Evolutionary conservation across 2,888 invertebrate species (phyloP).

Genomic region (Meloe dianella): DNA sequence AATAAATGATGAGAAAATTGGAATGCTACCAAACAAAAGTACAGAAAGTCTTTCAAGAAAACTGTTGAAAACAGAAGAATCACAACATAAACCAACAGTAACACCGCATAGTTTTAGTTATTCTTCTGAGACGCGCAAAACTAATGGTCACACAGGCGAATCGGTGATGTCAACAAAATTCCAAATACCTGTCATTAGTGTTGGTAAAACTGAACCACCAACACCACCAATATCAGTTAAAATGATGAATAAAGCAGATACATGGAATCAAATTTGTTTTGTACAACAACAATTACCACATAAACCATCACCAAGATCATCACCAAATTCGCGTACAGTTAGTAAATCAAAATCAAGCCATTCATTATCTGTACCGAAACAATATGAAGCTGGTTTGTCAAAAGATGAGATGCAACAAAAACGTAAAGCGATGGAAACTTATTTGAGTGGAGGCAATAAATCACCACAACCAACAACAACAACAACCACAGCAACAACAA

Average conservation of each 20-base stretch:
- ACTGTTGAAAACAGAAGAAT: neutral
- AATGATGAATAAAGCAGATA: constrained; percentile 74
- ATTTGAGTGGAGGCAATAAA: constrained; percentile 65
- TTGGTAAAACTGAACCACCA: constrained; percentile 38
- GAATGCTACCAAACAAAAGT: neutral
- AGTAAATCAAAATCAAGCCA: constrained; percentile 77
- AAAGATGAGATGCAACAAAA: constrained; percentile 73
- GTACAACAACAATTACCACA: constrained; percentile 44
- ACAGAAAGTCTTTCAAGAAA: neutral
- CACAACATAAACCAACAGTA: neutral
- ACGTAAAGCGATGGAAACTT: constrained; percentile 75
- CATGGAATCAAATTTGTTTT: constrained; percentile 77
- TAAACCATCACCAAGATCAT: constrained; percentile 55
- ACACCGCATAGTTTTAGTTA: constrained; percentile 34
- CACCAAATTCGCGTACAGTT: constrained; percentile 59
- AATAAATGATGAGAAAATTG: constrained; percentile 19
- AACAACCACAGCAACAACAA: neutral
- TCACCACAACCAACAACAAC: constrained; percentile 56
- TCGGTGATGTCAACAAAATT: constrained; percentile 59
- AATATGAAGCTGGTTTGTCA: constrained; percentile 78
- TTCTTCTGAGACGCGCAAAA: too few species aligned
- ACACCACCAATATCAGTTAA: constrained; percentile 47
- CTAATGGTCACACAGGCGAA: constrained; percentile 51
- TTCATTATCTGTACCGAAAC: constrained; percentile 74
- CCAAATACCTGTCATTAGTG: constrained; percentile 55